Conservation (phyloP, 1,140 invertebrate species). For the Calephelis nemesis region DNA sequence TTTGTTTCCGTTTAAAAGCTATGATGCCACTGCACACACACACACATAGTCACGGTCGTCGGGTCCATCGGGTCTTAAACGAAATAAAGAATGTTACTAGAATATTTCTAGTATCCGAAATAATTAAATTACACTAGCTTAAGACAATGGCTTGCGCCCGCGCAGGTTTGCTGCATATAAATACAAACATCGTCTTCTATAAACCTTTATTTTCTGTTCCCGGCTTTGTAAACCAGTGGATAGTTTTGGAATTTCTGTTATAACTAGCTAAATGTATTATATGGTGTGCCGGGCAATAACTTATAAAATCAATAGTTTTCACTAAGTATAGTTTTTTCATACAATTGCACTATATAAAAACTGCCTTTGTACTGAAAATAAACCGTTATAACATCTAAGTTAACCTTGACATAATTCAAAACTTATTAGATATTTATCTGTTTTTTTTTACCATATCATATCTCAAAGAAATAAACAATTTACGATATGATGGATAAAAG, state of each 20-base stretch:
- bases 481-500: no score
- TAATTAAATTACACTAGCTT: background rate
- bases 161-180: conserved; percentile 38
- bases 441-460: no score
- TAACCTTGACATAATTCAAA: no score
- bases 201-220: conserved; percentile 34
- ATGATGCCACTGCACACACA: no score
- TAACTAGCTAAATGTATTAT: conserved; percentile 13
- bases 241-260: conserved; percentile 12
- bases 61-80: no score
- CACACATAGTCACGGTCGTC: no score
- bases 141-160: conserved; percentile 23
- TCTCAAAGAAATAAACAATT: no score
- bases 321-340: background rate
- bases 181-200: conserved; percentile 39
- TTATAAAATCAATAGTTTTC: background rate
- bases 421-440: no score
- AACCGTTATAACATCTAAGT: background rate
- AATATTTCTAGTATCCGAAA: background rate
- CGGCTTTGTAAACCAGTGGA: conserved; percentile 10
- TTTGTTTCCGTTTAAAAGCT: no score
- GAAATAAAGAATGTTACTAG: no score
- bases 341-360: background rate
- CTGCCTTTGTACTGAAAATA: background rate
- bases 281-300: background rate